phyloP scores from a whole-genome alignment of 1,140 invertebrate genomes.

The Limonius californicus region DNA sequence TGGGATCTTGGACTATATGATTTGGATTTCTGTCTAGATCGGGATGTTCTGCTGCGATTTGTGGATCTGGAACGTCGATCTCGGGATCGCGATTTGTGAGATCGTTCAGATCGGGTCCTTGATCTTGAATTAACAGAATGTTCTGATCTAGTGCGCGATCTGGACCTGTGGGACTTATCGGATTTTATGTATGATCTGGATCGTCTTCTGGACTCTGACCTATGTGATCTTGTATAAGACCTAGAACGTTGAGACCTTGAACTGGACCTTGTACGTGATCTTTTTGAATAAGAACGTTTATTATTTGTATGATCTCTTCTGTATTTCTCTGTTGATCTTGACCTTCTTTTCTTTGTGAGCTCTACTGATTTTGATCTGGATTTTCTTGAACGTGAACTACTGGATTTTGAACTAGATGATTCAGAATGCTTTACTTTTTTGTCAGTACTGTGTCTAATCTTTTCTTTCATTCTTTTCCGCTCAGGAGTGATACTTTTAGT shows the following conservation, averaged over 20 bases:
- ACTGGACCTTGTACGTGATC: constrained; percentile 16
- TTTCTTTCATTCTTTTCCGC: constrained; percentile 4
- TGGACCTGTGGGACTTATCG: background rate
- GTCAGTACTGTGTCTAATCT: background rate
- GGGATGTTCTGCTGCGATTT: constrained; percentile 19
- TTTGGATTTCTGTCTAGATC: constrained; percentile 22
- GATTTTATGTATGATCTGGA: background rate
- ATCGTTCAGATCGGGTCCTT: background rate
- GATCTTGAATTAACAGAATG: constrained; percentile 11
- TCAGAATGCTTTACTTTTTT: constrained; percentile 10
- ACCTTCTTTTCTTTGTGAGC: constrained; percentile 12
- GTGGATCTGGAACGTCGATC: constrained; percentile 24
- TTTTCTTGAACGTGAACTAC: constrained; percentile 16
- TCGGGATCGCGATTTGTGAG: constrained; percentile 17
- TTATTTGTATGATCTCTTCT: constrained; percentile 19
- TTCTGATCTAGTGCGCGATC: constrained; percentile 1
- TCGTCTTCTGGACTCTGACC: background rate
- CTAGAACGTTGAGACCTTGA: constrained; percentile 17
- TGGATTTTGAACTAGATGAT: constrained; percentile 17
- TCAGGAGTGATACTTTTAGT: constrained; percentile 3
- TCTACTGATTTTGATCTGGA: constrained; percentile 20
- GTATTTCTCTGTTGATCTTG: constrained; percentile 10
- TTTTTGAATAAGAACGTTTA: constrained; percentile 17
- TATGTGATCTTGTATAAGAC: constrained; percentile 1
- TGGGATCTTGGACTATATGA: constrained; percentile 11